Evolutionary conservation across 2,113 vertebrate genomes (phyloP).

Genomic region (Tamias sibiricus): DNA sequence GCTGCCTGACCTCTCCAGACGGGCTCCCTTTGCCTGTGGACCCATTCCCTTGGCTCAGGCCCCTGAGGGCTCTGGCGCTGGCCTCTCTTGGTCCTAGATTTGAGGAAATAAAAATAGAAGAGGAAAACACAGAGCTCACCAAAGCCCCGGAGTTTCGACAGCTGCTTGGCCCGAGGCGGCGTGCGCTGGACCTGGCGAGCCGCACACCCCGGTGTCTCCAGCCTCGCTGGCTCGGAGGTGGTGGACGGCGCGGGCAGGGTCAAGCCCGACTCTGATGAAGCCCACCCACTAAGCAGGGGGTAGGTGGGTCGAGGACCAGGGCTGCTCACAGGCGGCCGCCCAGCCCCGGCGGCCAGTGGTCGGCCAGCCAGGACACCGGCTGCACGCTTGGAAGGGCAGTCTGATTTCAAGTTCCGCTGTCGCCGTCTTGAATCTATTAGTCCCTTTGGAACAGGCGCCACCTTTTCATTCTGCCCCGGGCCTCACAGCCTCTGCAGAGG

Average conservation of each 20-base stretch:
- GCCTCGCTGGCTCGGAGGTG: neutral
- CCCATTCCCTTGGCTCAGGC: neutral
- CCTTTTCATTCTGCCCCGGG: neutral
- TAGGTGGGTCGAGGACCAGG: neutral
- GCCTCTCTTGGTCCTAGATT: constrained; percentile 66
- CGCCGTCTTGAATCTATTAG: neutral
- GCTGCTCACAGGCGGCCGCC: fast-evolving
- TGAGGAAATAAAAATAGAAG: constrained; percentile 76
- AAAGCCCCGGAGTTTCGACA: constrained; percentile 3
- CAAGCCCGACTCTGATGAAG: no score
- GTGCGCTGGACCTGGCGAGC: neutral
- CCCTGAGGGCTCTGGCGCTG: neutral
- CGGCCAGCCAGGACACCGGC: fast-evolving
- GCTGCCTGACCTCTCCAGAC: neutral
- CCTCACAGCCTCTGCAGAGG: fast-evolving
- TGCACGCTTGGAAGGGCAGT: neutral
- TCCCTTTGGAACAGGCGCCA: neutral
- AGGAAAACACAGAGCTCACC: constrained; percentile 45
- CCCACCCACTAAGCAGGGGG: no score
- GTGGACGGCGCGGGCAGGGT: no score
- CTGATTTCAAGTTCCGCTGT: fast-evolving
- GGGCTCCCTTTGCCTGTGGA: neutral
- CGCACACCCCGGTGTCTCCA: fast-evolving
- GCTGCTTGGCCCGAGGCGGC: neutral
- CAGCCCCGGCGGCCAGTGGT: fast-evolving